Percentiles rank a stretch among this genome's conserved stretches.
Evolutionary conservation across 2,888 invertebrate genomes (phyloP).

Genomic region (Philereme transversata): DNA sequence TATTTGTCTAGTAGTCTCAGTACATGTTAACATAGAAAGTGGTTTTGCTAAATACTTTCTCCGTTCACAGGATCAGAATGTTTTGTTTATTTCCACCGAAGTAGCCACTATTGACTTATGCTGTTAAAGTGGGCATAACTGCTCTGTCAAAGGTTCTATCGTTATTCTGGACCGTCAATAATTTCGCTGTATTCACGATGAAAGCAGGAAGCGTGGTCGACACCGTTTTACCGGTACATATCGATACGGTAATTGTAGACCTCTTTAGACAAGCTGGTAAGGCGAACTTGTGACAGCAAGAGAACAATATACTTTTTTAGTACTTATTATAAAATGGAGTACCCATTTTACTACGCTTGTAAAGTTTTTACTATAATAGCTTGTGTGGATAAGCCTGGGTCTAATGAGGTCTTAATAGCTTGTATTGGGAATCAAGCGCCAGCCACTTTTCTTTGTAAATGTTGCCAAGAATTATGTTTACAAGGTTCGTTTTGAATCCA

Average conservation of each 20-base stretch:
- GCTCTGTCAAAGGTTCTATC: not conserved
- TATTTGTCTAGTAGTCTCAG: conserved; percentile 10
- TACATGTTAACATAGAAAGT: conserved; percentile 21
- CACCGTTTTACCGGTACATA: no score
- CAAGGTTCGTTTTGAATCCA: conserved; percentile 9
- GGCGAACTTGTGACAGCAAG: no score
- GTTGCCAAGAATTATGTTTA: not conserved
- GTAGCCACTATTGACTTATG: not conserved
- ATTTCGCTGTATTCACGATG: not conserved
- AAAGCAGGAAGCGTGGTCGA: not conserved
- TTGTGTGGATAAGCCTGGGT: no score
- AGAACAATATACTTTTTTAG: no score
- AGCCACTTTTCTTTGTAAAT: not conserved
- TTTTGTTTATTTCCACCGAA: conserved; percentile 7
- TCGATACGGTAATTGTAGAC: no score
- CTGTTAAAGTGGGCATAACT: not conserved
- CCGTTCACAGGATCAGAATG: conserved; percentile 9
- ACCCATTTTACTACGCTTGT: no score
- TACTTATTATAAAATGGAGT: no score
- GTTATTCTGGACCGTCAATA: not conserved
- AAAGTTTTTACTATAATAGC: no score
- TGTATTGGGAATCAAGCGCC: no score
- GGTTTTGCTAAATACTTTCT: conserved; percentile 36
- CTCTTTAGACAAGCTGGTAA: no score
- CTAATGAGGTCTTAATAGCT: no score